Evolutionary conservation across 2,797 vertebrate species (phyloP).

Genomic region (Remorina albescens): DNA sequence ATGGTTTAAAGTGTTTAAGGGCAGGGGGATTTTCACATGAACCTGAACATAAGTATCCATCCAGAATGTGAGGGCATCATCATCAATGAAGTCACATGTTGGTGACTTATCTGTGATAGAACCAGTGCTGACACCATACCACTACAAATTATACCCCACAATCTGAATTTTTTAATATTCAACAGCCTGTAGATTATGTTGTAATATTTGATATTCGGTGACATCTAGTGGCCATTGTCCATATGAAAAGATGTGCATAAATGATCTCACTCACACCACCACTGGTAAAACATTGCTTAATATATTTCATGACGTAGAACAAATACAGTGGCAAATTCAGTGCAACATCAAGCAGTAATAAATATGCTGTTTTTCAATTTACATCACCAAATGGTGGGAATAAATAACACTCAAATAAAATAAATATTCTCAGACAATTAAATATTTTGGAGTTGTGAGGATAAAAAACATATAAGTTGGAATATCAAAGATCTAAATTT

Average conservation of each 20-base stretch:
- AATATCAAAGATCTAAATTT: conserved; percentile 34
- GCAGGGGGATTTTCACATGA: too few relatives aligned
- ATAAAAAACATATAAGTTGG: conserved; percentile 24
- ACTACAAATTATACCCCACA: too few relatives aligned
- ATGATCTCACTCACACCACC: neutral
- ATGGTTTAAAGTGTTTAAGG: neutral
- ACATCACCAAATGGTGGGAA: conserved; percentile 52
- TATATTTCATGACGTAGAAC: conserved; percentile 55
- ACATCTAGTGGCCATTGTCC: conserved; percentile 67
- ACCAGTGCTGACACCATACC: neutral
- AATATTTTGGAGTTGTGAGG: conserved; percentile 42
- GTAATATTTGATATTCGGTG: conserved; percentile 24
- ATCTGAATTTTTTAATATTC: too few relatives aligned
- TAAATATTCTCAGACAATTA: conserved; percentile 66
- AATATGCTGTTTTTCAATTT: conserved; percentile 66
- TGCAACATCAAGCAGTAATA: conserved; percentile 73
- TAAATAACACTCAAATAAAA: conserved; percentile 78
- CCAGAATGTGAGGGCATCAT: neutral
- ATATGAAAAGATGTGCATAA: conserved; percentile 1
- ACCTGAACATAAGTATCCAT: neutral
- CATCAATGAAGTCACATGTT: neutral
- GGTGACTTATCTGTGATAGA: neutral
- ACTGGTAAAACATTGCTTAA: conserved; percentile 56
- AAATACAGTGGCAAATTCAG: conserved; percentile 65
- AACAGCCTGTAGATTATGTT: neutral